phyloP scores from a whole-genome alignment of 2,113 vertebrate species.

The Strigops habroptila region DNA sequence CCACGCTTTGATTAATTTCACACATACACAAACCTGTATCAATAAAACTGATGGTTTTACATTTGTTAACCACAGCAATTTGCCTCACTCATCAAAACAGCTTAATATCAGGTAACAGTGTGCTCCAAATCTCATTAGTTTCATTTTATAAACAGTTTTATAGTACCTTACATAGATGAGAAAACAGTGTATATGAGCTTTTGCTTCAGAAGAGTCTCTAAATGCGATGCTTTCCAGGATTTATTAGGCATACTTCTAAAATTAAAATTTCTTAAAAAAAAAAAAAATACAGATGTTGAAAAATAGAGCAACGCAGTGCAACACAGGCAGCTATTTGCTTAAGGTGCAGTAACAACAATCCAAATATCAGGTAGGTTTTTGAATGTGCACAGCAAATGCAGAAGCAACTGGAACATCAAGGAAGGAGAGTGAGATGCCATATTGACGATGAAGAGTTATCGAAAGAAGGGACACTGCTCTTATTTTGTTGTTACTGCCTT shows the following conservation, averaged over 20 bases:
- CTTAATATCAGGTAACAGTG: constrained; percentile 91
- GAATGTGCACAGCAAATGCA: not conserved
- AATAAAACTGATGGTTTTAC: constrained; percentile 93
- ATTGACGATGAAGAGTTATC: constrained; percentile 27
- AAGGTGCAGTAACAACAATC: not conserved
- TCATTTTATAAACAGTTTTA: constrained; percentile 96
- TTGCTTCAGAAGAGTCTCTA: constrained; percentile 52
- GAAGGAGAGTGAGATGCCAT: constrained; percentile 55
- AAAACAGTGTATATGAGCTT: constrained; percentile 66
- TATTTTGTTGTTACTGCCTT: not conserved
- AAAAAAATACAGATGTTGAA: constrained; percentile 28
- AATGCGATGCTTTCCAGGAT: constrained; percentile 39
- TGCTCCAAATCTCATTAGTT: constrained; percentile 94
- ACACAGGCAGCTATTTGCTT: constrained; percentile 38
- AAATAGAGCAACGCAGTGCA: not conserved
- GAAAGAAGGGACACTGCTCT: not conserved
- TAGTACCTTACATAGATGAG: constrained; percentile 80
- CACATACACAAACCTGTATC: constrained; percentile 88
- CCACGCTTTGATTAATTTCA: constrained; percentile 99
- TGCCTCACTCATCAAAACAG: constrained; percentile 88
- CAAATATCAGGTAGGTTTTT: not conserved
- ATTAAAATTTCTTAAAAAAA: constrained; percentile 51
- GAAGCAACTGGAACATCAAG: not conserved
- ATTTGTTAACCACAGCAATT: constrained; percentile 94
- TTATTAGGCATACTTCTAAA: constrained; percentile 47